Percentiles rank a stretch among this genome's conserved stretches.
Conservation (phyloP, 2,113 vertebrate genomes). For the Pipa parva region DNA sequence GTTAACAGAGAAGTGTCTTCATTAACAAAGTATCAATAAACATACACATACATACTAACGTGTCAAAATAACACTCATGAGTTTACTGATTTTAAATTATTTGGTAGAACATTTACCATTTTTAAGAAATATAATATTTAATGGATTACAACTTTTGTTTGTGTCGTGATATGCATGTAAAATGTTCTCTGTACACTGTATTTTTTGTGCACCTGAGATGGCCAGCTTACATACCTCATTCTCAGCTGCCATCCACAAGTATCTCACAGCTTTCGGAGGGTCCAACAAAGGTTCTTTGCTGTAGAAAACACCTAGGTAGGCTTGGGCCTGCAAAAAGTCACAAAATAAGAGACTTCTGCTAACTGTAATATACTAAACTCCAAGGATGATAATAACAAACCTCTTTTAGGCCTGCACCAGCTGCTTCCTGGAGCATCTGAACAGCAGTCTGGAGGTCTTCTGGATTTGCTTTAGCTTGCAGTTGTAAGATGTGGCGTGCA, state of each 20-base stretch:
- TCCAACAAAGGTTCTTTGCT: conserved; percentile 63
- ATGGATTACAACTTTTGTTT: no score
- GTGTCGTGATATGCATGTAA: no score
- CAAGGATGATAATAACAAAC: conserved; percentile 50
- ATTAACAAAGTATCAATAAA: no score
- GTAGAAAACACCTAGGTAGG: conserved; percentile 80
- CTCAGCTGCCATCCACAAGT: conserved; percentile 78
- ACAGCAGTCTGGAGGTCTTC: conserved; percentile 57
- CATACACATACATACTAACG: no score
- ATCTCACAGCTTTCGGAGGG: conserved; percentile 64
- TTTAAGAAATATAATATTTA: no score
- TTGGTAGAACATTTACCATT: no score
- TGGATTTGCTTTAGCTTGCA: conserved; percentile 47
- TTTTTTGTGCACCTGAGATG: no score
- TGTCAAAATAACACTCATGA: no score
- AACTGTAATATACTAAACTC: neutral
- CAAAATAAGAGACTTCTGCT: neutral
- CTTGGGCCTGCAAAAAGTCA: conserved; percentile 76
- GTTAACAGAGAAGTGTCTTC: no score
- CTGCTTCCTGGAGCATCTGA: conserved; percentile 68
- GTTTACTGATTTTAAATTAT: no score
- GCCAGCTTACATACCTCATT: conserved; percentile 65
- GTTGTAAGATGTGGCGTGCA: conserved; percentile 71
- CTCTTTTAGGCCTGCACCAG: conserved; percentile 73
- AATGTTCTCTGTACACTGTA: no score